Conservation (phyloP, 2,797 vertebrate genomes). For the Sparidentex hasta region DNA sequence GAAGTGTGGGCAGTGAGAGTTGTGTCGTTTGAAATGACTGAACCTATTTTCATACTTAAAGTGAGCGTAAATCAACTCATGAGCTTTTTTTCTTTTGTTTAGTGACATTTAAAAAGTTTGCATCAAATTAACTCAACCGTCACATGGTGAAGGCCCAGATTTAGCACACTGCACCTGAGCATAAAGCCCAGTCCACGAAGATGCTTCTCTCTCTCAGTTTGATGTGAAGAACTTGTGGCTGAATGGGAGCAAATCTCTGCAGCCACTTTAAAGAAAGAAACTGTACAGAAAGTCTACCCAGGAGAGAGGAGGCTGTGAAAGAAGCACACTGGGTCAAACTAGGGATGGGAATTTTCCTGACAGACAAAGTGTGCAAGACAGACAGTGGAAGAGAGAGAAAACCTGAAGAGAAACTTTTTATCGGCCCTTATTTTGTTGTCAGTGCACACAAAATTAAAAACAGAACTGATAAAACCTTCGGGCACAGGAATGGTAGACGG, state of each 20-base stretch:
- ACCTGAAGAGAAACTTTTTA: neutral
- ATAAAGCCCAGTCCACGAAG: conserved; percentile 32
- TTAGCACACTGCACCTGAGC: conserved; percentile 9
- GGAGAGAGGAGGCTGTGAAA: conserved; percentile 3
- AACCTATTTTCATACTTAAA: too few relatives aligned
- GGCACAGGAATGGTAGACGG: neutral
- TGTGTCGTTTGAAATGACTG: too few relatives aligned
- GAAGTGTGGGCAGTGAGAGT: too few relatives aligned
- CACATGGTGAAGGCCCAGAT: conserved; percentile 9
- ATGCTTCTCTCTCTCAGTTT: conserved; percentile 1
- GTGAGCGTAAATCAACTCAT: too few relatives aligned
- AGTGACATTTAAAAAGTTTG: too few relatives aligned
- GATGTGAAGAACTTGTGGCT: neutral
- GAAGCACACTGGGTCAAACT: neutral
- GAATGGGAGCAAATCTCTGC: conserved; percentile 21
- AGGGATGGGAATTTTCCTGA: too few relatives aligned
- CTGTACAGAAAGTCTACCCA: conserved; percentile 1
- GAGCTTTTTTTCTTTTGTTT: too few relatives aligned
- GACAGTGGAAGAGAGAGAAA: neutral
- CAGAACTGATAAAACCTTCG: neutral
- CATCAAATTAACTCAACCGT: too few relatives aligned
- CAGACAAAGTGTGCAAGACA: too few relatives aligned
- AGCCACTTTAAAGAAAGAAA: conserved; percentile 6
- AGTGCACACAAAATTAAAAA: neutral
- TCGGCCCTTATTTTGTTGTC: neutral